Base-by-base conservation (phyloP, 2,797 vertebrate species). In the Zonotrichia albicollis region DNA sequence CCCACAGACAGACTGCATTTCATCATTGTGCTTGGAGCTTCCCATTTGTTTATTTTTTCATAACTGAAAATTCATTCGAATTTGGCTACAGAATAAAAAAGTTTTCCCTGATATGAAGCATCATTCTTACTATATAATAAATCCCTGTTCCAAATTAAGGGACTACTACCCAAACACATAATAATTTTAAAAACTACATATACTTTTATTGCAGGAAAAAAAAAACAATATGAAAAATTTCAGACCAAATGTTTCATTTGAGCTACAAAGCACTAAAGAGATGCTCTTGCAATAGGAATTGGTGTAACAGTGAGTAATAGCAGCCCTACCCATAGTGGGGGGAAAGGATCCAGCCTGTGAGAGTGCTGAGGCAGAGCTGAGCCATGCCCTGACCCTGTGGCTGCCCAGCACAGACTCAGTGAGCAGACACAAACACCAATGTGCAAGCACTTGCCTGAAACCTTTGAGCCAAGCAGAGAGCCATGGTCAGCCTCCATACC, bases 401-500 rank as follows among this genome's bases (percentile, higher is more conserved):
- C 12, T 57, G 71, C 55, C 55, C 61, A 61, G 57, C 25, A 72
- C 71, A 75, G 78, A n/a, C 17, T 51, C 32, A 21, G 0, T 30
- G 67, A 76, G 62, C 55, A 40, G 7, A 58, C 36, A 40, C 43
- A 55, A 79, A 79, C 0, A 10, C 21, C 27, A 89, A 83, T 0
- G 1, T 48, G 40, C 43, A 77, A 79, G 48, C 1, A 27, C 8
- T 6, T 32, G 36, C 36, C 64, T n/a, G 51, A 84, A 85, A 82
- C 18, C n/a, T 91, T 77, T 71, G 45, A 64, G 81, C 36, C 72
- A 42, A 67, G 57, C 57, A 60, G 8, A 62, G 3, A 76, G 46
- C 36, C 58, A 32, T 0, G 1, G 23, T 36, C 1, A 0, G 60
- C n/a, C 16, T 76, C 27, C n/a, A 23, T 68, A 71, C n/a, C 25